Percentiles rank a stretch among this genome's conserved stretches.
phyloP scores from a whole-genome alignment of 2,888 invertebrate genomes.

The Keiferia lycopersicella region DNA sequence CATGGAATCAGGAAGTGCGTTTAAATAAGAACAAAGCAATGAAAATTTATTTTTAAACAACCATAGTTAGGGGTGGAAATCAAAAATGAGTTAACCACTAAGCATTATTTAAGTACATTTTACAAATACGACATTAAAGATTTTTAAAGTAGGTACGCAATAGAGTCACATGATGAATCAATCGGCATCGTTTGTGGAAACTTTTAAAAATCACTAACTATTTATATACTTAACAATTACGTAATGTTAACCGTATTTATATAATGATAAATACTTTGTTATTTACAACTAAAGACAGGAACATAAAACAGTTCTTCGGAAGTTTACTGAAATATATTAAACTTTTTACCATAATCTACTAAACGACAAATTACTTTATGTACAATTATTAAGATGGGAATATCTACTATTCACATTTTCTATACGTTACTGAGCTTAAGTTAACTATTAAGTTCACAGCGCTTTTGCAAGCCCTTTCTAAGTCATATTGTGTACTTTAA shows the following conservation, averaged over 20 bases:
- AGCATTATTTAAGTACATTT: slow-evolving; percentile 73
- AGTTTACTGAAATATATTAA: slow-evolving; percentile 76
- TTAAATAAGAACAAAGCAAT: slow-evolving; percentile 25
- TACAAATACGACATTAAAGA: slow-evolving; percentile 73
- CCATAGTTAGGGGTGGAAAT: slow-evolving; percentile 44
- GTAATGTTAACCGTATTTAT: slow-evolving; percentile 48
- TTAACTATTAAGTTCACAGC: slow-evolving; percentile 63
- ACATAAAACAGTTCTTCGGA: slow-evolving; percentile 79
- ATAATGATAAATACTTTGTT: slow-evolving; percentile 62
- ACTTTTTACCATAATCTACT: slow-evolving; percentile 65
- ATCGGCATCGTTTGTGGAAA: slow-evolving; percentile 66
- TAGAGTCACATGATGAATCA: slow-evolving; percentile 62
- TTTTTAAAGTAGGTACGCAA: slow-evolving; percentile 62
- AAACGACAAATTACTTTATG: slow-evolving; percentile 61
- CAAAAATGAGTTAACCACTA: slow-evolving; percentile 50
- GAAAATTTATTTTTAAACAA: slow-evolving; percentile 42
- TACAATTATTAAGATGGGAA: slow-evolving; percentile 67
- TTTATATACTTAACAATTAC: slow-evolving; percentile 31
- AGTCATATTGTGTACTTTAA: slow-evolving; percentile 30
- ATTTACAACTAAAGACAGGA: slow-evolving; percentile 79
- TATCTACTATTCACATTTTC: slow-evolving; percentile 67
- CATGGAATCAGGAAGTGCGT: slow-evolving; percentile 46
- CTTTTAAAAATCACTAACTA: slow-evolving; percentile 56
- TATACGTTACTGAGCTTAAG: slow-evolving; percentile 67
- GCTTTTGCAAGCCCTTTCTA: slow-evolving; percentile 60